A percentile compares a stretch with the other conserved stretches of the same genome.
These are phyloP conservation scores for Hydropotes inermis DNA, from an alignment of 2,113 vertebrate genomes.

Conservation along the genomic window DNA sequence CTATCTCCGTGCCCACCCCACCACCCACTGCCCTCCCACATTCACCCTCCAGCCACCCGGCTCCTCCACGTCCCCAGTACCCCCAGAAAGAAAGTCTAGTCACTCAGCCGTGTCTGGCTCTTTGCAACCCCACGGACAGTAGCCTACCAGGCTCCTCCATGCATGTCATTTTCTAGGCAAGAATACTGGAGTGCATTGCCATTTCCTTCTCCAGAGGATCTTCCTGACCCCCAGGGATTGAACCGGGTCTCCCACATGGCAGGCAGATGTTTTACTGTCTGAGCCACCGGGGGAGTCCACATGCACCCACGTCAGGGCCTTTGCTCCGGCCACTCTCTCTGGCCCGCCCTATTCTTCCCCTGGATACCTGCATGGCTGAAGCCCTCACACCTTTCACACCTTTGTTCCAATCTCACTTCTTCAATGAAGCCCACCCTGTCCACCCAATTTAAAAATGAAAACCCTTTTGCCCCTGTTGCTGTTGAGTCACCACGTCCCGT, in stretches of 20 bases:
- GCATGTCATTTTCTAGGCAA: not conserved
- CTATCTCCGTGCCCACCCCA: rapidly evolving
- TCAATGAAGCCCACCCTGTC: not conserved
- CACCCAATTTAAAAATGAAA: not conserved
- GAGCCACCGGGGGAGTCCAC: not conserved
- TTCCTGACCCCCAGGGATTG: rapidly evolving
- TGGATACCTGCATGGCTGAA: not conserved
- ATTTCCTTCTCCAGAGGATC: not conserved
- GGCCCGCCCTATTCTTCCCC: too few relatives aligned
- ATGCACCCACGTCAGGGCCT: rapidly evolving
- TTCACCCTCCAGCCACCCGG: not conserved
- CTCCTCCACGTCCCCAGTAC: not conserved
- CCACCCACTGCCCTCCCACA: too few relatives aligned
- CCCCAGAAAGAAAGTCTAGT: not conserved
- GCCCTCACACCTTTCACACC: not conserved
- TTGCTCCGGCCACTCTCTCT: too few relatives aligned
- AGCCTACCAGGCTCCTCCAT: not conserved
- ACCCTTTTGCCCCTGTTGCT: not conserved
- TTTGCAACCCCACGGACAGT: not conserved
- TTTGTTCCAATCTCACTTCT: not conserved
- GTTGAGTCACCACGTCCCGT: not conserved
- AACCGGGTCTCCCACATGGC: not conserved
- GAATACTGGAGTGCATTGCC: not conserved
- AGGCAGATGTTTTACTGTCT: not conserved
- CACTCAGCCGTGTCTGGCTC: rapidly evolving